A percentile compares a stretch with the other conserved stretches of the same genome.
Conservation (phyloP, 2,113 vertebrate genomes). For the Nothobranchius furzeri region DNA sequence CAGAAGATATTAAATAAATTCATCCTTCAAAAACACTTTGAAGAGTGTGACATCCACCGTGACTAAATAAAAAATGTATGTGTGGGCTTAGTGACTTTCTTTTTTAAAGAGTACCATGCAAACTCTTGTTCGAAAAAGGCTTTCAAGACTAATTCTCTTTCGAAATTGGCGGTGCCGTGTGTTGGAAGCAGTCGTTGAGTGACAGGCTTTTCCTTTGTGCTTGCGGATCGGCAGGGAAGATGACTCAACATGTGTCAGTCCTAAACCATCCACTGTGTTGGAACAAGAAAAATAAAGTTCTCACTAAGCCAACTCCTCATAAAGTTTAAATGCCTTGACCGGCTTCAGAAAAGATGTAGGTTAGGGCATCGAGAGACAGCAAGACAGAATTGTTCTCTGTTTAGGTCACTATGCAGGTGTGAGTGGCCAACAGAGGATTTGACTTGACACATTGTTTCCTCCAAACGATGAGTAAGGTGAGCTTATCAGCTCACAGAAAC, state of each 20-base stretch:
- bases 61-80: conserved; percentile 44
- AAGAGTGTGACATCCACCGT: conserved; percentile 18
- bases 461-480: conserved; percentile 44
- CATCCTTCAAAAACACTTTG: conserved; percentile 1
- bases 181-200: conserved; percentile 64
- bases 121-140: conserved; percentile 39
- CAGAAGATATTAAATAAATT: neutral
- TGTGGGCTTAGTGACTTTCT: conserved; percentile 41
- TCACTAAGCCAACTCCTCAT: conserved; percentile 51
- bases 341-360: conserved; percentile 42
- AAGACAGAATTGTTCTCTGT: conserved; percentile 21
- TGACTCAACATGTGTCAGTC: conserved; percentile 67
- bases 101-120: conserved; percentile 51
- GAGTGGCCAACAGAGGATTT: conserved; percentile 50
- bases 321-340: conserved; percentile 25
- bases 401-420: conserved; percentile 52
- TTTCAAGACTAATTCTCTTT: conserved; percentile 53
- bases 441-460: conserved; percentile 52
- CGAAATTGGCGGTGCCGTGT: conserved; percentile 47
- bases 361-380: conserved; percentile 25
- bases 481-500: conserved; percentile 27
- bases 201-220: conserved; percentile 69
- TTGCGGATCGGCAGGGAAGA: conserved; percentile 38
- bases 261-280: conserved; percentile 36
- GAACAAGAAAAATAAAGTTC: conserved; percentile 56